Percentiles rank a stretch among this genome's conserved stretches.
Evolutionary conservation across 2,797 vertebrate species (phyloP).

Genomic region (Enteromius treurensis): DNA sequence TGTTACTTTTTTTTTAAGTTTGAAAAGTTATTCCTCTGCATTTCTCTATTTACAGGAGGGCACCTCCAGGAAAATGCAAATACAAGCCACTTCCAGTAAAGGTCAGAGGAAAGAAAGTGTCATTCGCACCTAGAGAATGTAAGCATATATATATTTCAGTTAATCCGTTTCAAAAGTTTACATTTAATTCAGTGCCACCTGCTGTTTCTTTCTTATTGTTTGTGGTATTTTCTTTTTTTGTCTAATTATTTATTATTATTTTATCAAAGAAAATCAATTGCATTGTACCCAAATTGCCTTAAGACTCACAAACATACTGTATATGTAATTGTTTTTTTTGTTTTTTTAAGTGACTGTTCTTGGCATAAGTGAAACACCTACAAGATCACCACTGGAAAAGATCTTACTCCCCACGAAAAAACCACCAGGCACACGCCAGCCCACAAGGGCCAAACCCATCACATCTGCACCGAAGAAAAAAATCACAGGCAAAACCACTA

Average conservation of each 20-base stretch:
- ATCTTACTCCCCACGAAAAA: conserved; percentile 68
- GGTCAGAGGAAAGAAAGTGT: conserved; percentile 79
- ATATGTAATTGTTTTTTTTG: conserved; percentile 46
- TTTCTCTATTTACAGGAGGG: conserved; percentile 74
- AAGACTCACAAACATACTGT: conserved; percentile 20
- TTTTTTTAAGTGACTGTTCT: conserved; percentile 74
- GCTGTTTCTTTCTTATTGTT: not conserved
- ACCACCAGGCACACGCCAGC: conserved; percentile 46
- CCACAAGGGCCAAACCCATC: conserved; percentile 27
- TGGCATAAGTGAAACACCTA: conserved; percentile 71
- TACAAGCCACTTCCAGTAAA: conserved; percentile 78
- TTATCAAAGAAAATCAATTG: not conserved
- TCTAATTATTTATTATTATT: not conserved
- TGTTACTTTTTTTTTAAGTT: not conserved
- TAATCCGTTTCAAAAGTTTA: not conserved
- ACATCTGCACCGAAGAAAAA: conserved; percentile 30
- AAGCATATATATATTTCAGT: conserved; percentile 61
- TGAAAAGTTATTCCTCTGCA: not conserved
- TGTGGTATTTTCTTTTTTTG: not conserved
- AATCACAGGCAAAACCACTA: conserved; percentile 9
- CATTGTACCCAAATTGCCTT: not conserved
- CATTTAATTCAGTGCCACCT: not conserved
- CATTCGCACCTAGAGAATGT: conserved; percentile 79
- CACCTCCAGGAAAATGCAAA: conserved; percentile 85
- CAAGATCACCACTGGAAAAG: conserved; percentile 72